A percentile compares a stretch with the other conserved stretches of the same genome.
Conservation (phyloP, 2,797 vertebrate genomes). For the Parotocinclus haroldoi region DNA sequence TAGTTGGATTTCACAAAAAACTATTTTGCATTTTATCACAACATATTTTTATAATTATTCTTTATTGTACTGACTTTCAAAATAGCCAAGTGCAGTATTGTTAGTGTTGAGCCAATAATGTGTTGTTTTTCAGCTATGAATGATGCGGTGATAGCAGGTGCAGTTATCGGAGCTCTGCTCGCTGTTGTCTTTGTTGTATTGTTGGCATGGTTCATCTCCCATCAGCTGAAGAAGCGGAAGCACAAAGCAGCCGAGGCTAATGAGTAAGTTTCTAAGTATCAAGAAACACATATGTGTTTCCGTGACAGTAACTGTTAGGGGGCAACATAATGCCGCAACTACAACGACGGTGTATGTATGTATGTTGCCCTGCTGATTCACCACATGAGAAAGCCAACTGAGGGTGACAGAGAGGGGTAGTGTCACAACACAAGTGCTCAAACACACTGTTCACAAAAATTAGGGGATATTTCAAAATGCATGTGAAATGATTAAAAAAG, state of each 20-base stretch:
- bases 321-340: no score
- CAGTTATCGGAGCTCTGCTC: conserved; percentile 61
- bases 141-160: conserved; percentile 55
- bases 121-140: conserved; percentile 41
- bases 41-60: background rate
- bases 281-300: background rate
- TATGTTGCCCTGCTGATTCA: no score
- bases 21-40: background rate
- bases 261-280: conserved; percentile 39
- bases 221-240: conserved; percentile 57
- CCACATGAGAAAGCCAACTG: no score
- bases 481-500: no score
- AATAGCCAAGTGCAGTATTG: background rate
- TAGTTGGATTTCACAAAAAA: background rate
- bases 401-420: no score
- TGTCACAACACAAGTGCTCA: no score
- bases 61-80: background rate
- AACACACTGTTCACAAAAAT: no score
- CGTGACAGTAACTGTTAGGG: no score
- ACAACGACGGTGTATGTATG: no score
- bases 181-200: conserved; percentile 56
- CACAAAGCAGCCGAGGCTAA: conserved; percentile 48
- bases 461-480: no score
- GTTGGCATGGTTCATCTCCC: conserved; percentile 61
- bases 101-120: background rate